Conservation (phyloP, 1,140 invertebrate genomes). For the Geopemphigus sp. region DNA sequence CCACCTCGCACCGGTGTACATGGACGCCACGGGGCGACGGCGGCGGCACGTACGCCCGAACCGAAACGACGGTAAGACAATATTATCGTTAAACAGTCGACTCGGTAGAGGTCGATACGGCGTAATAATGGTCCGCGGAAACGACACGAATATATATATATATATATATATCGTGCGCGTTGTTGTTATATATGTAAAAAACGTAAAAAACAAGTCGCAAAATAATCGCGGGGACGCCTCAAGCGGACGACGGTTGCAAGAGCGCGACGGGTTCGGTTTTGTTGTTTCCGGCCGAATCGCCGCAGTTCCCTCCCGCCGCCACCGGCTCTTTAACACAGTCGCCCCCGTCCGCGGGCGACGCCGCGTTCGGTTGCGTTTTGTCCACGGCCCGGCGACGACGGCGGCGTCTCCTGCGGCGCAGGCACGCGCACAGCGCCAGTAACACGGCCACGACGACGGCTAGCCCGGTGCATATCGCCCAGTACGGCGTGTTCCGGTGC, state of each 20-base stretch:
- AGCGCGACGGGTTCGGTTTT: slow-evolving; percentile 29
- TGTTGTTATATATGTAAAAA: background rate
- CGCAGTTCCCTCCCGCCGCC: background rate
- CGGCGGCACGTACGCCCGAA: too few relatives aligned
- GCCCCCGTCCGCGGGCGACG: background rate
- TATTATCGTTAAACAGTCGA: background rate
- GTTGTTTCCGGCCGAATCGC: background rate
- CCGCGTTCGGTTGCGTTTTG: background rate
- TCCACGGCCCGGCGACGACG: background rate
- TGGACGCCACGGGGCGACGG: background rate
- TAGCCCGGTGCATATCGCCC: background rate
- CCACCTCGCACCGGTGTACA: background rate
- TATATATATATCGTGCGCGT: background rate
- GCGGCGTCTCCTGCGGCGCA: slow-evolving; percentile 9
- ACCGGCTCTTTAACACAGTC: background rate
- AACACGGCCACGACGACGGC: background rate
- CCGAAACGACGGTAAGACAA: background rate
- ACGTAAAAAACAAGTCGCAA: background rate
- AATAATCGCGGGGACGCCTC: background rate
- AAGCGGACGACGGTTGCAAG: background rate
- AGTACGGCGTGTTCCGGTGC: slow-evolving; percentile 31
- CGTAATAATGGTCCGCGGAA: too few relatives aligned
- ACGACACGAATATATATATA: background rate
- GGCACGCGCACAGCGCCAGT: background rate
- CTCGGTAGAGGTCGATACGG: too few relatives aligned